Conservation (phyloP, 2,113 vertebrate genomes). For the Otocyon megalotis region DNA sequence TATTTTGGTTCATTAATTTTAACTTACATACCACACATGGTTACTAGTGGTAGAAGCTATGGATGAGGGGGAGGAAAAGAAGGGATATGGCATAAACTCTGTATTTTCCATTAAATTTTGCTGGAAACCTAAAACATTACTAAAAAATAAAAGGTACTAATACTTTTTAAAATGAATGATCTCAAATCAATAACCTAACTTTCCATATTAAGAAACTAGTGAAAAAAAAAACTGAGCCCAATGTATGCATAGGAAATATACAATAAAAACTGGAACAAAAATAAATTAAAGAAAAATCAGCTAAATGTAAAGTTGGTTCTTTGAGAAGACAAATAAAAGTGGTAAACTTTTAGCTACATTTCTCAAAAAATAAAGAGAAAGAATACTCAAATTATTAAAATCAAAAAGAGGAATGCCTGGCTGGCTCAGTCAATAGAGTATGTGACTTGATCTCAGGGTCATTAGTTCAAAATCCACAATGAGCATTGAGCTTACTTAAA, state of each 20-base stretch:
- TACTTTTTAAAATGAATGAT: background rate
- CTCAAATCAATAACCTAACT: background rate
- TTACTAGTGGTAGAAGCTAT: background rate
- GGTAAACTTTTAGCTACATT: background rate
- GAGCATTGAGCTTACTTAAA: background rate
- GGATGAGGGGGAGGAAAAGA: background rate
- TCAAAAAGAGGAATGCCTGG: background rate
- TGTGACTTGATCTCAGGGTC: background rate
- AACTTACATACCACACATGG: background rate
- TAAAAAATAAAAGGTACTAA: background rate
- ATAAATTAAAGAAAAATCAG: background rate
- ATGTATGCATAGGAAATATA: background rate
- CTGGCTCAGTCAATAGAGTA: background rate
- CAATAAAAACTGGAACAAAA: background rate
- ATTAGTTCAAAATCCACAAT: background rate
- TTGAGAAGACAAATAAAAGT: background rate
- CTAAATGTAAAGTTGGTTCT: background rate
- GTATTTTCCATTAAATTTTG: background rate
- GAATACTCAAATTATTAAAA: background rate
- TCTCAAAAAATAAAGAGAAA: background rate
- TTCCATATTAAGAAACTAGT: background rate
- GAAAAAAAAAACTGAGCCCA: background rate
- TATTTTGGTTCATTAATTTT: background rate
- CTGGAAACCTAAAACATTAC: background rate
- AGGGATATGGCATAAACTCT: background rate